Percentiles rank a stretch among this genome's conserved stretches.
phyloP scores from a whole-genome alignment of 2,113 vertebrate species.

The Oplegnathus fasciatus region DNA sequence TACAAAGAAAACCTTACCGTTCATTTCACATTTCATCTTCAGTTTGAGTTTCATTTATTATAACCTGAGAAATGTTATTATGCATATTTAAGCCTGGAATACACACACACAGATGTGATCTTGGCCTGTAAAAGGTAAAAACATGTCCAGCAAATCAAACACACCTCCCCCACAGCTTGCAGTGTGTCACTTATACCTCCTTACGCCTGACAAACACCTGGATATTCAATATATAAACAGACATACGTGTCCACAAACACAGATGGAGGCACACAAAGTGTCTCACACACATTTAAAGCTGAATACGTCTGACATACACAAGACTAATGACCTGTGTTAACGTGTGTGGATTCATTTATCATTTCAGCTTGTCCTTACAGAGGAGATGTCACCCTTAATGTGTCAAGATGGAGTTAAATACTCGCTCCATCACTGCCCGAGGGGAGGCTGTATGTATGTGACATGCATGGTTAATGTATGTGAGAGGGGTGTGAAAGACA shows the following conservation, averaged over 20 bases:
- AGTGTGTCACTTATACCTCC: too few relatives aligned
- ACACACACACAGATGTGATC: too few relatives aligned
- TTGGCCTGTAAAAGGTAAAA: too few relatives aligned
- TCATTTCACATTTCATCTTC: neutral
- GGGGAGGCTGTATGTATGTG: conserved; percentile 25
- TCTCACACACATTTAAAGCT: conserved; percentile 1
- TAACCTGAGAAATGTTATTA: neutral
- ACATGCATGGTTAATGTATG: conserved; percentile 1
- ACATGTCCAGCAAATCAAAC: too few relatives aligned
- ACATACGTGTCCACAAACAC: neutral
- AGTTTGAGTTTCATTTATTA: too few relatives aligned
- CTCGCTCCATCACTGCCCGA: conserved; percentile 49
- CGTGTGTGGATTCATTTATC: conserved; percentile 42
- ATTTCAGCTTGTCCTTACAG: conserved; percentile 22
- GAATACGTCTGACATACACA: conserved; percentile 5
- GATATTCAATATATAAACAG: neutral
- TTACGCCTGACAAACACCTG: neutral
- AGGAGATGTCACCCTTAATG: conserved; percentile 33
- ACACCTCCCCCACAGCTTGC: too few relatives aligned
- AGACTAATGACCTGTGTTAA: conserved; percentile 50
- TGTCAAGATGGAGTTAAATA: conserved; percentile 48
- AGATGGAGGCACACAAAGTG: neutral
- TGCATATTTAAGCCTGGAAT: neutral
- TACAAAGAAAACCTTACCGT: neutral
- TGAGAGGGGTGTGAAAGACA: conserved; percentile 28